phyloP scores from a whole-genome alignment of 2,113 vertebrate genomes.

The Pseudorasbora parva region DNA sequence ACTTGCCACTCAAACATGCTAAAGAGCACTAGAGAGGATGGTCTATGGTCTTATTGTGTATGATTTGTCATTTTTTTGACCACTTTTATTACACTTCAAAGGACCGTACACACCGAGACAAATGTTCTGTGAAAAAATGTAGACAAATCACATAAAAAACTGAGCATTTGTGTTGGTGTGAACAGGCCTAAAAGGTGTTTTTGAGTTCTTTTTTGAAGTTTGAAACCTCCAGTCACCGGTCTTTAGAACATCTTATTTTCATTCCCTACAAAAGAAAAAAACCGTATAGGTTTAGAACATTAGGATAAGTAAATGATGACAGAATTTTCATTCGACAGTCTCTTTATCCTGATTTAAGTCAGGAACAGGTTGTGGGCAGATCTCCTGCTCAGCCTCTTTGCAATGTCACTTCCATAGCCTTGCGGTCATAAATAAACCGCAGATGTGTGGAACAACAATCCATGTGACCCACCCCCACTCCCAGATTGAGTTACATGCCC shows the following conservation, averaged over 20 bases:
- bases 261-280: neutral
- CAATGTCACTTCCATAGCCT: slow-evolving; percentile 45
- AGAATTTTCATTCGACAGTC: neutral
- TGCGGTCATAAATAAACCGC: slow-evolving; percentile 52
- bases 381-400: slow-evolving; percentile 35
- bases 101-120: too few species aligned
- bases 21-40: too few species aligned
- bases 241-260: neutral
- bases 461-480: slow-evolving; percentile 38
- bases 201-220: neutral
- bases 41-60: too few species aligned
- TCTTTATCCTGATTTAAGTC: slow-evolving; percentile 39
- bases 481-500: slow-evolving; percentile 72
- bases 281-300: neutral
- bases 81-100: too few species aligned
- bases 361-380: slow-evolving; percentile 34
- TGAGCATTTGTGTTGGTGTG: too few species aligned
- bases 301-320: slow-evolving; percentile 5
- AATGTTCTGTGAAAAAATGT: too few species aligned
- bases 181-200: too few species aligned
- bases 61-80: too few species aligned
- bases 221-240: neutral
- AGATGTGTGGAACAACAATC: slow-evolving; percentile 56
- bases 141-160: too few species aligned
- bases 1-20: too few species aligned